Evolutionary conservation across 2,888 invertebrate genomes (phyloP), one percentile per base, ranked within the genome.

Genomic region (Sinhomidia bicolor): DNA sequence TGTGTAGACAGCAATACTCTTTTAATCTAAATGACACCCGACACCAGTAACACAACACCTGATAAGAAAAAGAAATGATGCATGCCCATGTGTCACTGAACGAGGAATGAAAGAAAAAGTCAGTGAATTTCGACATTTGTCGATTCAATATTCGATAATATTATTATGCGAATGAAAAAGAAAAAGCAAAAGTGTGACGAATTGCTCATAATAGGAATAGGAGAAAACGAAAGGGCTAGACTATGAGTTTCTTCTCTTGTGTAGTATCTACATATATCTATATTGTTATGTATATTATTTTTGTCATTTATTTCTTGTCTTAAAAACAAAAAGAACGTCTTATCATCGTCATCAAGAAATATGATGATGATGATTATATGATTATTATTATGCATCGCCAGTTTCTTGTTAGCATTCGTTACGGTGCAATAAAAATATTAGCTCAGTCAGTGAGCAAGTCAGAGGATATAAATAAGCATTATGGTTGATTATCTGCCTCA

Each of bases 111-210:
- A 71, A 71, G 71, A 71, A 71, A 71, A 71, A 71, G 44, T 68
- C n/a, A 20, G 20, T 26, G 41, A 41, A 68, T 68, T 41, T 62
- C 32, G 14, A 32, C 65, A 32, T 32, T 41, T n/a, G 36, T 47
- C 12, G 44, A 44, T 71, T 71, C 26, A 10, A 26, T 20, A 20
- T 57, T 32, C 29, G 62, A 65, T 29, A 65, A n/a, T 32, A 32
- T n/a, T 32, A 65, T 65, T 10, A n/a, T 32, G 62, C 14, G 2
- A 57, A 26, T 14, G 23, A 41, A 62, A 17, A 6, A 14, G 47
- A 81, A 81, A n/a, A 23, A 36, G 62, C 12, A 81, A 81, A 62
- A 81, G 81, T 81, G 81, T 81, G 81, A 81, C 62, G 62, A 81
- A 81, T 81, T 14, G 23, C 62, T 29, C 62, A 81, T 60, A 44